Conservation (phyloP, 1,140 invertebrate species). For the Nebria ingens region DNA sequence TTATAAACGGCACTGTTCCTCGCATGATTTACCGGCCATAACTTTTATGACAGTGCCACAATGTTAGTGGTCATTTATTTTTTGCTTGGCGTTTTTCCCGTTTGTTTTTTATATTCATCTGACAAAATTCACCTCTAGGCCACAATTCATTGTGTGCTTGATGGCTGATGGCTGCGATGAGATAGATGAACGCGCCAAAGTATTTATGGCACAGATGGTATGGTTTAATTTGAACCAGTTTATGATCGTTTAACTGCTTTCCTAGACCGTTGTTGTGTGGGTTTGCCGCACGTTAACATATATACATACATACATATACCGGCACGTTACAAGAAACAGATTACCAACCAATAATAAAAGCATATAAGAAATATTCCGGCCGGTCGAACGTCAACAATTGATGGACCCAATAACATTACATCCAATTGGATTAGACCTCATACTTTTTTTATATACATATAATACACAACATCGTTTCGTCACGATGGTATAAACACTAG, state of each 20-base stretch:
- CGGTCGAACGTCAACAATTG: no score
- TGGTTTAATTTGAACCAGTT: constrained; percentile 5
- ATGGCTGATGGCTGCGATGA: not conserved
- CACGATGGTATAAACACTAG: no score
- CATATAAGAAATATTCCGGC: not conserved
- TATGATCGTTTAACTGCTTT: constrained; percentile 7
- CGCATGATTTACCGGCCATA: constrained; percentile 3
- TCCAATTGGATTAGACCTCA: no score
- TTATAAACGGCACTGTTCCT: not conserved
- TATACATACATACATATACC: no score
- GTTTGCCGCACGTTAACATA: constrained; percentile 4
- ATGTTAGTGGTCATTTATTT: not conserved
- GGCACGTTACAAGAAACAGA: constrained; percentile 8
- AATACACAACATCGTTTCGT: no score
- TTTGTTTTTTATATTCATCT: no score
- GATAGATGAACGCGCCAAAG: constrained; percentile 1
- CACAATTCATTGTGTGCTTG: no score
- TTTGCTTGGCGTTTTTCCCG: constrained; percentile 1
- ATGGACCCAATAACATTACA: no score
- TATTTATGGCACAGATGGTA: constrained; percentile 3
- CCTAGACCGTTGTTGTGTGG: constrained; percentile 4
- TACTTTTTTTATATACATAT: no score
- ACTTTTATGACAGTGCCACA: constrained; percentile 7
- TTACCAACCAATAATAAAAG: not conserved
- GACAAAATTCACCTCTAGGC: no score